Evolutionary conservation across 2,888 invertebrate genomes (phyloP).

Genomic region (Argyresthia albistria): DNA sequence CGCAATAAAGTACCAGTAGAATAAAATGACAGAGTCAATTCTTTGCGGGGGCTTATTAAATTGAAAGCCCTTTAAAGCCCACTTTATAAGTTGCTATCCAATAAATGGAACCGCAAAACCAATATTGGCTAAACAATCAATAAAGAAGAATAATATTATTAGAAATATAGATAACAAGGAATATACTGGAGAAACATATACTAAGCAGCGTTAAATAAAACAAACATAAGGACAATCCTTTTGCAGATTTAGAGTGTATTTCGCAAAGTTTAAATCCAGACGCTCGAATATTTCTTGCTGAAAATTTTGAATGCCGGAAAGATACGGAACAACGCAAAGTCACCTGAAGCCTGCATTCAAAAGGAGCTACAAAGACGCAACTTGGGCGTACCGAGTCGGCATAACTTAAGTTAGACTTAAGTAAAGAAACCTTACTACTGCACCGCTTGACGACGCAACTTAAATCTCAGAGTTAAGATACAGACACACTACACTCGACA

Average conservation of each 20-base stretch:
- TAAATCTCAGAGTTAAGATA: conserved; percentile 44
- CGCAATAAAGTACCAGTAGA: conserved; percentile 48
- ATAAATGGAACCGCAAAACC: conserved; percentile 33
- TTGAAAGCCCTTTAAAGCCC: conserved; percentile 40
- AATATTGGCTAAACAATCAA: conserved; percentile 37
- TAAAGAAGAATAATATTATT: conserved; percentile 1
- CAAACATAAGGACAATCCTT: conserved; percentile 2
- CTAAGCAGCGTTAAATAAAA: background rate
- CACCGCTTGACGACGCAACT: conserved; percentile 51
- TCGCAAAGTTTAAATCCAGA: conserved; percentile 45
- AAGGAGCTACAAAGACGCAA: conserved; percentile 41
- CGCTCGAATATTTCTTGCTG: conserved; percentile 25
- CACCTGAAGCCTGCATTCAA: conserved; percentile 58
- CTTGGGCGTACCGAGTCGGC: conserved; percentile 44
- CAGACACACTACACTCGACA: conserved; percentile 20
- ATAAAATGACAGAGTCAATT: conserved; percentile 45
- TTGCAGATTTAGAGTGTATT: conserved; percentile 19
- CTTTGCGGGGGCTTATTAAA: conserved; percentile 41
- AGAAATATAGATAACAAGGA: background rate
- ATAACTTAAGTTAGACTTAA: conserved; percentile 57
- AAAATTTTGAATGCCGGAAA: conserved; percentile 44
- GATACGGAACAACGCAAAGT: conserved; percentile 34
- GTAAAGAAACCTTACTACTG: conserved; percentile 61
- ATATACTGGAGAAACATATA: background rate
- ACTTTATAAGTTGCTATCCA: conserved; percentile 26